A percentile compares a stretch with the other conserved stretches of the same genome.
Evolutionary conservation across 2,797 vertebrate genomes (phyloP).

Genomic region (Clarias fuscus): DNA sequence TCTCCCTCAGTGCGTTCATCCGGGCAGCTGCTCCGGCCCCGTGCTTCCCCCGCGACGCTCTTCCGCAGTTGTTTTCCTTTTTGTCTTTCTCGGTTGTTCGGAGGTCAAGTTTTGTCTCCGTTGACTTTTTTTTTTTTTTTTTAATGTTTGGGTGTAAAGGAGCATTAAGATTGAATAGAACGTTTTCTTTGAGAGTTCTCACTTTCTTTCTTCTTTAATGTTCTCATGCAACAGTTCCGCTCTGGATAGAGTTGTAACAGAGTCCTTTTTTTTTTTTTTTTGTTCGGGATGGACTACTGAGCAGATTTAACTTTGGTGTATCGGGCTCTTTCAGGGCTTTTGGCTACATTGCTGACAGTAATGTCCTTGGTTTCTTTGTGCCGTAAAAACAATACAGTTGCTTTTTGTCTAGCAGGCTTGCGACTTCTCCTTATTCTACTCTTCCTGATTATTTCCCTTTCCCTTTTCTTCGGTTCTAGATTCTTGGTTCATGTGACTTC

Average conservation of each 20-base stretch:
- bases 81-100: conserved; percentile 52
- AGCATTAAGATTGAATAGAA: background rate
- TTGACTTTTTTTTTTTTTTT: conserved; percentile 26
- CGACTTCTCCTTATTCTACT: background rate
- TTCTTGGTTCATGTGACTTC: background rate
- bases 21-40: conserved; percentile 48
- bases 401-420: background rate
- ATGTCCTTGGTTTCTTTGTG: too few relatives aligned
- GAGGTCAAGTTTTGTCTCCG: conserved; percentile 51
- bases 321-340: background rate
- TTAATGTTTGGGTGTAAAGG: background rate
- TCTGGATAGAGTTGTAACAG: conserved; percentile 14
- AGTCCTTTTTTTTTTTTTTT: background rate
- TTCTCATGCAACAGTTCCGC: conserved; percentile 9
- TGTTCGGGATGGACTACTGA: conserved; percentile 2
- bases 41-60: conserved; percentile 45
- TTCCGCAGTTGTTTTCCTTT: conserved; percentile 52
- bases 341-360: background rate
- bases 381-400: background rate
- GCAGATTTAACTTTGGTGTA: background rate
- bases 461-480: background rate
- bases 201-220: conserved; percentile 11
- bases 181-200: background rate
- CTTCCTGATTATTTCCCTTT: background rate
- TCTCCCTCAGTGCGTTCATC: conserved; percentile 46